A percentile compares a stretch with the other conserved stretches of the same genome.
These are phyloP conservation scores for Gibbula magus DNA, from an alignment of 2,888 invertebrate species.

Conservation along the genomic window DNA sequence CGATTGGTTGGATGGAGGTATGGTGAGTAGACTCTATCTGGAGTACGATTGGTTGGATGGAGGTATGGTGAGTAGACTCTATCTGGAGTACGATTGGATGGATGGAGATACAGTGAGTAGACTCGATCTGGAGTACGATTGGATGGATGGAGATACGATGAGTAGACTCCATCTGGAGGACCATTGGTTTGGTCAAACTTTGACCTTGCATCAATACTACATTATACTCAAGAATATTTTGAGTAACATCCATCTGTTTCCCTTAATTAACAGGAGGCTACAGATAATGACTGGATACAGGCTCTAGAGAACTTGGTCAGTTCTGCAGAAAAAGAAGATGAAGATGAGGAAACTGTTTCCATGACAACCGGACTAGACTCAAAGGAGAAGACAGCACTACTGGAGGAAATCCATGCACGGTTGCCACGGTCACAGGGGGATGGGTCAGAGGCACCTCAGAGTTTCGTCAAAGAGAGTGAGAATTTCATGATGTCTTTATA, in stretches of 20 bases:
- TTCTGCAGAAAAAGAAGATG: not conserved
- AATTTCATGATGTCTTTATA: no score
- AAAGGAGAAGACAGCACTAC: not conserved
- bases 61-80: no score
- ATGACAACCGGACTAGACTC: not conserved
- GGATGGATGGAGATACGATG: no score
- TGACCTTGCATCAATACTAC: not conserved
- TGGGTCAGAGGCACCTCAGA: slow-evolving; percentile 26
- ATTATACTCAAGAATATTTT: not conserved
- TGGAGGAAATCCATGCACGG: not conserved
- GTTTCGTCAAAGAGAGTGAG: slow-evolving; percentile 6
- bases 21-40: no score
- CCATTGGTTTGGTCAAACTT: not conserved
- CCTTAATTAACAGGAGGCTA: not conserved
- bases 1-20: no score
- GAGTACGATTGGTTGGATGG: no score
- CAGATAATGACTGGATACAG: not conserved
- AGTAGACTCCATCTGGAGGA: no score
- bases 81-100: no score
- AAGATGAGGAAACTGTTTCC: not conserved
- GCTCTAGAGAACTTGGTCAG: not conserved
- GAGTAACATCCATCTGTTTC: no score
- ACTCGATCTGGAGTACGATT: no score
- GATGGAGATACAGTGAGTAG: no score
- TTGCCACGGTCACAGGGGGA: slow-evolving; percentile 29